Conservation (phyloP, 2,888 invertebrate species). For the Eudasyphora cyanicolor region DNA sequence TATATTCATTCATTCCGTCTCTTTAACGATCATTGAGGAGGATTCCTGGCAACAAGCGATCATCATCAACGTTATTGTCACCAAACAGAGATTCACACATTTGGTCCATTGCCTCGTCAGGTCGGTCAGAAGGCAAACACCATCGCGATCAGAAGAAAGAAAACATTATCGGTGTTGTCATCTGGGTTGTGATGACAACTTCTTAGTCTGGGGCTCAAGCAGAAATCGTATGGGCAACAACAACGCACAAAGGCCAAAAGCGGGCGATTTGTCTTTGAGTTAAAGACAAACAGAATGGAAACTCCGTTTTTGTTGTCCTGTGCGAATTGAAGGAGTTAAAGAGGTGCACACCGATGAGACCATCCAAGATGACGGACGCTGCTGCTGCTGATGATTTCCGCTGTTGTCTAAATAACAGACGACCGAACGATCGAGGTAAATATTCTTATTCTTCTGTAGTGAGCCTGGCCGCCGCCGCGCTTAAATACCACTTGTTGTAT, state of each 20-base stretch:
- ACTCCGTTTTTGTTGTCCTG: background rate
- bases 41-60: background rate
- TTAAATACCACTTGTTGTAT: conserved; percentile 55
- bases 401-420: conserved; percentile 13
- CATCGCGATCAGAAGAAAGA: conserved; percentile 8
- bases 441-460: background rate
- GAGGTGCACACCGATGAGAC: background rate
- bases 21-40: conserved; percentile 59
- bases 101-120: background rate
- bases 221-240: background rate
- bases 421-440: background rate
- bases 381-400: conserved; percentile 31
- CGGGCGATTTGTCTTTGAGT: conserved; percentile 53
- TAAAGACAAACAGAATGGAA: conserved; percentile 37
- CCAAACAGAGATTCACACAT: conserved; percentile 40
- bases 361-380: background rate
- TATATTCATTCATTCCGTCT: conserved; percentile 45
- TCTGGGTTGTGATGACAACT: conserved; percentile 67
- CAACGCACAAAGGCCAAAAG: conserved; percentile 8
- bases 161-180: conserved; percentile 66
- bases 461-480: background rate
- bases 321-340: conserved; percentile 49
- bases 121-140: conserved; percentile 12
- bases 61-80: background rate
- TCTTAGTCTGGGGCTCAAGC: conserved; percentile 59